Evolutionary conservation across 2,888 invertebrate species (phyloP).

Genomic region (Papilio protenor): DNA sequence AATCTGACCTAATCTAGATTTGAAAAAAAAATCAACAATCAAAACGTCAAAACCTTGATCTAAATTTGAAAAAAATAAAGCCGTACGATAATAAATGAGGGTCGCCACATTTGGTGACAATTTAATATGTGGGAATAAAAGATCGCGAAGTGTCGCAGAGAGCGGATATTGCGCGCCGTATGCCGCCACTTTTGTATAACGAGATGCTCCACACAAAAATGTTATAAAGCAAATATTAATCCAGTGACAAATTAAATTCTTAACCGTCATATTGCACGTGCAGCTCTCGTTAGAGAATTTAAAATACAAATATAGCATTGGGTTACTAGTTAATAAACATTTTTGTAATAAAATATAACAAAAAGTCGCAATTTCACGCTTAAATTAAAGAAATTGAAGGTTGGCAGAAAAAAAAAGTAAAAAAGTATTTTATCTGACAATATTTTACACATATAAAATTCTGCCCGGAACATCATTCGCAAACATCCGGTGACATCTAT

Average conservation of each 20-base stretch:
- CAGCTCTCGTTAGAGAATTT: not conserved
- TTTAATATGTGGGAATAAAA: constrained; percentile 64
- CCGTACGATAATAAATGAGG: constrained; percentile 61
- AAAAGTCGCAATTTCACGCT: too few relatives aligned
- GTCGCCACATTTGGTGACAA: constrained; percentile 72
- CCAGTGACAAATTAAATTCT: constrained; percentile 13
- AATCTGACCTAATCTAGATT: not conserved
- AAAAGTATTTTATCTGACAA: not conserved
- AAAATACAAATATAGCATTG: not conserved
- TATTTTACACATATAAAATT: not conserved
- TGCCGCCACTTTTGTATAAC: constrained; percentile 47
- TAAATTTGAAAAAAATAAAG: constrained; percentile 30
- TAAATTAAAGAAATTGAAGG: too few relatives aligned
- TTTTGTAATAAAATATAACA: too few relatives aligned
- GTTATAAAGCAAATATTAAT: constrained; percentile 21
- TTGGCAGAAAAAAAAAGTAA: not conserved
- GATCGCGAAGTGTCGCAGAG: constrained; percentile 40
- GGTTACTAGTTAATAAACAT: not conserved
- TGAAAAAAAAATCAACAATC: constrained; percentile 13
- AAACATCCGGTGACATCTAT: not conserved
- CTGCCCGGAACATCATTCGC: not conserved
- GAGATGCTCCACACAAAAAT: constrained; percentile 42
- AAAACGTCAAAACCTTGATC: constrained; percentile 1
- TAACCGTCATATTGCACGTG: constrained; percentile 1
- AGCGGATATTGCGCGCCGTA: constrained; percentile 48